phyloP scores from a whole-genome alignment of 2,797 vertebrate genomes.

The Carapus acus region DNA sequence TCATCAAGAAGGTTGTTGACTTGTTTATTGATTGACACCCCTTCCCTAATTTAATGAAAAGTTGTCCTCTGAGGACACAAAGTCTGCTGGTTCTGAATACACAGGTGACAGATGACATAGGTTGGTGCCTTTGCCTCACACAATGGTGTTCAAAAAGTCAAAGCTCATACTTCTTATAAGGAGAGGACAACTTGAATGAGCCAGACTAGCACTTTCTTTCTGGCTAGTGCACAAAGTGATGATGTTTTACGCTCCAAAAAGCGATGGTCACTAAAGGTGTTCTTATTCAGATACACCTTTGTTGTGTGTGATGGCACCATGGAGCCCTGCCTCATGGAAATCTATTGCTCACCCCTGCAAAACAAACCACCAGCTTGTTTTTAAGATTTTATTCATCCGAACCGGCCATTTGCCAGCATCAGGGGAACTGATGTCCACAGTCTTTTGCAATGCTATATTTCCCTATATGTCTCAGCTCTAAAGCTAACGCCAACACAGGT shows the following conservation, averaged over 20 bases:
- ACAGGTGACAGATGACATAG: conserved; percentile 23
- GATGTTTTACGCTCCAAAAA: conserved; percentile 26
- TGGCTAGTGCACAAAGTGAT: conserved; percentile 31
- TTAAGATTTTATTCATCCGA: conserved; percentile 2
- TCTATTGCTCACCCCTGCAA: conserved; percentile 13
- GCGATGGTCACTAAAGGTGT: conserved; percentile 3
- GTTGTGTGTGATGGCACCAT: conserved; percentile 20
- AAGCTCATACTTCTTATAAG: conserved; percentile 20
- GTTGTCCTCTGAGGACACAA: not conserved
- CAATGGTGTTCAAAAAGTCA: not conserved
- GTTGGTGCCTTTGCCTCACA: conserved; percentile 11
- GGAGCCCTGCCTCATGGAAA: conserved; percentile 20
- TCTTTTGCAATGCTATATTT: conserved; percentile 14
- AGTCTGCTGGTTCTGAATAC: conserved; percentile 24
- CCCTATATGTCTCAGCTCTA: conserved; percentile 13
- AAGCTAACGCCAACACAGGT: conserved; percentile 7
- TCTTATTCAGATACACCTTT: conserved; percentile 21
- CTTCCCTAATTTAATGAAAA: not conserved
- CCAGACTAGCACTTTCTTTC: conserved; percentile 16
- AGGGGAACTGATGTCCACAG: conserved; percentile 9
- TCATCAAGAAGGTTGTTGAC: too few species aligned
- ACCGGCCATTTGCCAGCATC: conserved; percentile 19
- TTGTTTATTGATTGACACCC: too few species aligned
- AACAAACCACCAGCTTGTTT: conserved; percentile 3
- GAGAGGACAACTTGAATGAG: not conserved